Evolutionary conservation across 2,797 vertebrate genomes (phyloP), one percentile per base, ranked within the genome.

Genomic region (Kryptolebias ocellatus): DNA sequence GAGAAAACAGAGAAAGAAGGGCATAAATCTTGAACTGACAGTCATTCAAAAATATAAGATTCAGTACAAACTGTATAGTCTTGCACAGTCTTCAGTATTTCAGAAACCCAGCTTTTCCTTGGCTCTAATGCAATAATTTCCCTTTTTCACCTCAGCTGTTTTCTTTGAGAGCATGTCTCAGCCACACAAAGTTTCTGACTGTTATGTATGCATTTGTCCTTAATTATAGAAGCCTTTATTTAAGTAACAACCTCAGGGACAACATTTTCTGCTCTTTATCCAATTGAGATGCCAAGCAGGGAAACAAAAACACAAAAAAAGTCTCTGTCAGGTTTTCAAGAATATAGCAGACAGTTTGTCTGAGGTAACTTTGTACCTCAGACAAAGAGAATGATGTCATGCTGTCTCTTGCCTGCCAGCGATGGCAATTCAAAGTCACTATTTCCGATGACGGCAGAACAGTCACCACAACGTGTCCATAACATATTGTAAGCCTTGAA

Each of bases 341-440:
- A 67, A 72, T 54, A 57, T 29, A 62, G 61, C 74, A 79, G 73
- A 78, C 79, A 74, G 67, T 58, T 60, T 24, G 20, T 24, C 20
- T 24, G 20, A 24, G 57, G 68, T 64, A 67, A 64, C 63, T 64
- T 70, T 74, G 67, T 70, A 60, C 67, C 50, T 67, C 58, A 51
- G 81, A 87, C 81, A 84, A 76, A 74, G 70, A 70, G 54, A 67
- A 86, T 86, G 87, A 89, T 79, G 82, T 87, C 82, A 87, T 79
- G 15, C 45, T 67, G 69, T 68, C 60, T 78, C 69, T 64, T 67
- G 81, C 62, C 67, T 60, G 74, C 67, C 77, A 85, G 83, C 6
- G 28, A 72, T 74, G 72, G 77, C 67, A 80, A 55, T 80, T 78
- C 57, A 18, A 72, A 45, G 46, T 66, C 74, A 76, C 49, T 66